These are phyloP conservation scores for Phylloscopus trochilus DNA, from an alignment of 2,113 vertebrate genomes.

Conservation along the genomic window DNA sequence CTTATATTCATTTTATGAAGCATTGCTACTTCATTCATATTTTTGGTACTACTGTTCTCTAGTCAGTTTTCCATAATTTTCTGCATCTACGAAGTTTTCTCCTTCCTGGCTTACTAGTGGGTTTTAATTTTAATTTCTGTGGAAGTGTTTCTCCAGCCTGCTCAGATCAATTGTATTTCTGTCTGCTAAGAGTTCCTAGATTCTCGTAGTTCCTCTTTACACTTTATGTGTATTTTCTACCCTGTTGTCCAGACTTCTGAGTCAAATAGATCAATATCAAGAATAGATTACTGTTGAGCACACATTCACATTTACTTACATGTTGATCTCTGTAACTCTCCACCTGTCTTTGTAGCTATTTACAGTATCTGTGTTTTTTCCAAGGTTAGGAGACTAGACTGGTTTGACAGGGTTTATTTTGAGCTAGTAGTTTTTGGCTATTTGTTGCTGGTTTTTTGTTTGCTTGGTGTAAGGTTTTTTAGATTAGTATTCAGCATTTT, in stretches of 20 bases:
- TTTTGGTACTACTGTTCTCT: neutral
- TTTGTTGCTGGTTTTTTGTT: neutral
- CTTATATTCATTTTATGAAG: neutral
- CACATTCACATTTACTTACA: neutral
- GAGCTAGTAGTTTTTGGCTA: neutral
- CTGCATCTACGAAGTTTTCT: neutral
- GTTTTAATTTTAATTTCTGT: neutral
- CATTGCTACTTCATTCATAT: neutral
- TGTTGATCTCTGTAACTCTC: neutral
- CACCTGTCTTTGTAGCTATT: neutral
- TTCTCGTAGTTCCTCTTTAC: neutral
- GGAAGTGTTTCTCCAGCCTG: neutral
- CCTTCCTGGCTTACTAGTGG: neutral
- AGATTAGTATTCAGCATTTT: neutral
- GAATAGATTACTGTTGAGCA: neutral
- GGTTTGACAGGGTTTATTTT: neutral
- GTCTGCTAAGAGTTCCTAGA: neutral
- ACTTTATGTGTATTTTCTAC: neutral
- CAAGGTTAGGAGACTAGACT: neutral
- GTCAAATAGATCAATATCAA: neutral
- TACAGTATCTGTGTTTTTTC: neutral
- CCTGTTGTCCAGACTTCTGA: neutral
- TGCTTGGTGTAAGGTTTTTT: neutral
- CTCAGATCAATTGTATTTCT: neutral
- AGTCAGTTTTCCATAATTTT: neutral